phyloP scores from a whole-genome alignment of 2,113 vertebrate species.

The Clarias gariepinus region DNA sequence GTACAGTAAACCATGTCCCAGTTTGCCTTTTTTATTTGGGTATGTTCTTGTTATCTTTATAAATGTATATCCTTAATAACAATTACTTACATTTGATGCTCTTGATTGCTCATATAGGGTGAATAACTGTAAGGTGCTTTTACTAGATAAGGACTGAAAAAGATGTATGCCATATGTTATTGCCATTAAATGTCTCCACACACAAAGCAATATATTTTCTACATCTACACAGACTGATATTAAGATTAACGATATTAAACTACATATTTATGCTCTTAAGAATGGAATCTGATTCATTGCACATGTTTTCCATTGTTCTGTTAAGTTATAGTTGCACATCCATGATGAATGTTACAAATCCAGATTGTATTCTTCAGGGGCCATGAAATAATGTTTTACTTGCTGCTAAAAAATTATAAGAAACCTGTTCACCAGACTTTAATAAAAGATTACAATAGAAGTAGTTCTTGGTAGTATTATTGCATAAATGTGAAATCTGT shows the following conservation, averaged over 20 bases:
- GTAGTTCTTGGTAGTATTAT: neutral
- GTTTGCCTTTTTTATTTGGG: neutral
- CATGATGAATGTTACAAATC: constrained; percentile 65
- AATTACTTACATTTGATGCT: neutral
- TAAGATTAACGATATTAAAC: constrained; percentile 22
- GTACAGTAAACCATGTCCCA: neutral
- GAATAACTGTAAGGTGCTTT: neutral
- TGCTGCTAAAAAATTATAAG: constrained; percentile 19
- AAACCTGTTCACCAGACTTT: neutral
- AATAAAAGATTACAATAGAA: neutral
- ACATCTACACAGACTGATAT: constrained; percentile 32
- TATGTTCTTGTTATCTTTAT: neutral
- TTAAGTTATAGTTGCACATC: constrained; percentile 72
- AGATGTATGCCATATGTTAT: constrained; percentile 33
- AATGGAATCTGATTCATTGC: neutral
- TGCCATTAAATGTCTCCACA: constrained; percentile 10
- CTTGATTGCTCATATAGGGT: neutral
- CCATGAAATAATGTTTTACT: constrained; percentile 61
- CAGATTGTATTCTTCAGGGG: constrained; percentile 61
- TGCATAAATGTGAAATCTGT: neutral
- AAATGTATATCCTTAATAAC: neutral
- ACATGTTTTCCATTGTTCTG: constrained; percentile 24
- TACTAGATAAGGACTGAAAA: neutral
- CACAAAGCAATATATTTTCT: constrained; percentile 9
- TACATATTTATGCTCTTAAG: constrained; percentile 18